Conservation (phyloP, 2,113 vertebrate genomes). For the Odontophorus gujanensis region DNA sequence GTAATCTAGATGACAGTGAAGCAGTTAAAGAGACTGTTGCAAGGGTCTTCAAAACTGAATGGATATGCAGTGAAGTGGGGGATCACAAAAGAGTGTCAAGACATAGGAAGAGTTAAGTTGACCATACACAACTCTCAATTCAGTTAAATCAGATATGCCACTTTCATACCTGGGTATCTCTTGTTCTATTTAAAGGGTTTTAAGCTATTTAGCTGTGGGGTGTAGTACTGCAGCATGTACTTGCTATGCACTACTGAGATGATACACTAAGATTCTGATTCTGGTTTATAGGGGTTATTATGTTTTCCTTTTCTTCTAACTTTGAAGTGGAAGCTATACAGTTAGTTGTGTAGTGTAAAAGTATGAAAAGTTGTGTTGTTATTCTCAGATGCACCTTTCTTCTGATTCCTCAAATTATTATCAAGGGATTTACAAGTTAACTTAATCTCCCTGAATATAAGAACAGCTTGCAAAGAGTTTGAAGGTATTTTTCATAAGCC, state of each 20-base stretch:
- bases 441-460: slow-evolving; percentile 8
- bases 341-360: not conserved
- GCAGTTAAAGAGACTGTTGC: not conserved
- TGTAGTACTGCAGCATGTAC: not conserved
- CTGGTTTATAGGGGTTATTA: not conserved
- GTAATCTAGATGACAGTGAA: not conserved
- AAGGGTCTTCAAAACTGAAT: not conserved
- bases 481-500: not conserved
- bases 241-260: not conserved
- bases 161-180: not conserved
- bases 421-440: slow-evolving; percentile 25
- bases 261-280: not conserved
- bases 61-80: not conserved
- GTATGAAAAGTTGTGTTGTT: not conserved
- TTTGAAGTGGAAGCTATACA: not conserved
- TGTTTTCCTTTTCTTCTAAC: not conserved
- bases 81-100: not conserved
- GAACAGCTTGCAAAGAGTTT: slow-evolving; percentile 10
- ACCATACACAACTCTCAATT: not conserved
- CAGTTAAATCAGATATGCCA: not conserved
- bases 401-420: not conserved
- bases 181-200: not conserved
- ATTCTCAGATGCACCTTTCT: not conserved
- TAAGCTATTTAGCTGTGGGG: not conserved
- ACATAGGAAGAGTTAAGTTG: not conserved